phyloP scores from a whole-genome alignment of 2,113 vertebrate species.

The Oenanthe melanoleuca region DNA sequence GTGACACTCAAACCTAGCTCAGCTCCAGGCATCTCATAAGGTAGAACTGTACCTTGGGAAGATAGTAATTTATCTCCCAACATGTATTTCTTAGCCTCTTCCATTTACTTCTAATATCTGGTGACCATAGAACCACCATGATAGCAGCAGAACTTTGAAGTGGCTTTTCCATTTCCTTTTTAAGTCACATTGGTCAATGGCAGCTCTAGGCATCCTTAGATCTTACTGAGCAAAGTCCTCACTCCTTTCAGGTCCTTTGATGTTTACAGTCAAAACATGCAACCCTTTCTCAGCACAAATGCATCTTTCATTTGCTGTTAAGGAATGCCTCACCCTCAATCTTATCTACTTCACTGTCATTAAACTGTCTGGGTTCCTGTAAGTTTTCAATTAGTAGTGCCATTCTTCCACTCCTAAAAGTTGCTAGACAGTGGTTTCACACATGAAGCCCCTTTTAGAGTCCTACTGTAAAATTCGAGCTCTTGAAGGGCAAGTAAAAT shows the following conservation, averaged over 20 bases:
- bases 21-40: not conserved
- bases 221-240: conserved; percentile 20
- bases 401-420: not conserved
- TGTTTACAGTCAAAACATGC: not conserved
- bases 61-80: not conserved
- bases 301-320: not conserved
- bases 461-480: not conserved
- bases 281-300: not conserved
- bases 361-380: not conserved
- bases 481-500: not conserved
- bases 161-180: conserved; percentile 14
- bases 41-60: not conserved
- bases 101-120: not conserved
- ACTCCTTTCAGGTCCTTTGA: not conserved
- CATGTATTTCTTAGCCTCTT: not conserved
- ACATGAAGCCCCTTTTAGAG: not conserved
- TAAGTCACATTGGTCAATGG: not conserved
- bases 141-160: conserved; percentile 67
- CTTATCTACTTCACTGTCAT: not conserved
- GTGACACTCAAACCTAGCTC: not conserved
- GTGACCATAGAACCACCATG: not conserved
- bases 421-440: not conserved
- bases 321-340: not conserved
- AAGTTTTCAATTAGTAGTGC: not conserved
- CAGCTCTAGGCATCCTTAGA: not conserved